Conservation (phyloP, 1,140 invertebrate genomes). For the Habropoda laboriosa region DNA sequence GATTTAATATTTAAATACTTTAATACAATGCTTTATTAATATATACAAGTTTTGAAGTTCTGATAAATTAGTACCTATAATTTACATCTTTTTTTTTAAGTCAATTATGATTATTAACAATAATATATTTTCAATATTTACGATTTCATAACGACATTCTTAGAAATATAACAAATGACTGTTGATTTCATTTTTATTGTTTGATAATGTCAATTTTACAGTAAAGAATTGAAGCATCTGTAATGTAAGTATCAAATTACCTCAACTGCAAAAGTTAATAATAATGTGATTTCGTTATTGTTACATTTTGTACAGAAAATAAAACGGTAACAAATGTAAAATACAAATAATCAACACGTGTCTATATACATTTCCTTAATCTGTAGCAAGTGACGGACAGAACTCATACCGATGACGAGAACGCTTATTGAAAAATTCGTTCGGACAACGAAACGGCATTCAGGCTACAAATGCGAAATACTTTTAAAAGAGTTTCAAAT, state of each 20-base stretch:
- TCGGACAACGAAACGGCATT: constrained; percentile 3
- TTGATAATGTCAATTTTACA: constrained; percentile 2
- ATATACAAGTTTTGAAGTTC: not conserved
- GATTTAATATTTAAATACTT: constrained; percentile 11
- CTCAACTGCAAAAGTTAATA: not conserved
- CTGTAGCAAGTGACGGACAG: not conserved
- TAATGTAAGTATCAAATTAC: not conserved
- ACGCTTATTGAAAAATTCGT: not conserved
- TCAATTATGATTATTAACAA: not conserved
- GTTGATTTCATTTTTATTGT: not conserved
- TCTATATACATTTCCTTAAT: constrained; percentile 30
- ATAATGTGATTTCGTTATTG: not conserved
- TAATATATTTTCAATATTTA: not conserved
- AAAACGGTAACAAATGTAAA: not conserved
- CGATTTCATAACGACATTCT: not conserved
- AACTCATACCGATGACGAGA: not conserved
- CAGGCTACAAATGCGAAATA: not conserved
- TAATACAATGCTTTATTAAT: not conserved
- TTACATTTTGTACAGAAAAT: not conserved
- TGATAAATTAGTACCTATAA: not conserved
- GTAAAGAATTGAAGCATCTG: not conserved
- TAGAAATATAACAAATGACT: not conserved
- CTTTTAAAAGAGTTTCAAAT: not conserved
- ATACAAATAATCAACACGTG: constrained; percentile 48
- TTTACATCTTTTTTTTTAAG: not conserved